Percentiles rank a stretch among this genome's conserved stretches.
phyloP scores from a whole-genome alignment of 1,140 invertebrate genomes.

The Sinella curviseta region DNA sequence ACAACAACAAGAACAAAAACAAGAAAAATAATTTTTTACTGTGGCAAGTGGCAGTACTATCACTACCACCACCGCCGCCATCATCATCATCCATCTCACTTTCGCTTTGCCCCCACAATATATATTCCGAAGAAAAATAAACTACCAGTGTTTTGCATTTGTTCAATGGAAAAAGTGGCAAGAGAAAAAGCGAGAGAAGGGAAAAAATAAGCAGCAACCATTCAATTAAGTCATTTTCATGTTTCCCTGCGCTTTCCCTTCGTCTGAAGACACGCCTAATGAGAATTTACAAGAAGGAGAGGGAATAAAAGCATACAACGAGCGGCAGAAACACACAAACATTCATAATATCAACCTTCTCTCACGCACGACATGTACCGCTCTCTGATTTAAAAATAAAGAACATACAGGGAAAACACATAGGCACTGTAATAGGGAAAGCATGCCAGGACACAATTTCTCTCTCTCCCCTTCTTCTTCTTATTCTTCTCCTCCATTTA shows the following conservation, averaged over 20 bases:
- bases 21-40: no score
- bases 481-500: not conserved
- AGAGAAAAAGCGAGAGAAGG: no score
- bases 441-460: not conserved
- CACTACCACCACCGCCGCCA: no score
- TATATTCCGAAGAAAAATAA: no score
- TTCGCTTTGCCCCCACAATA: no score
- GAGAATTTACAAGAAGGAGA: conserved; percentile 33
- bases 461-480: no score
- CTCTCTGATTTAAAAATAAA: not conserved
- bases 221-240: conserved; percentile 48
- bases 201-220: conserved; percentile 41
- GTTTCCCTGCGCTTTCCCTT: conserved; percentile 34
- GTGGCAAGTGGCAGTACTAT: no score
- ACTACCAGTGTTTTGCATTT: not conserved
- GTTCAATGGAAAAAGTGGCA: not conserved
- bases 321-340: no score
- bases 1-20: no score
- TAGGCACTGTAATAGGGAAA: no score
- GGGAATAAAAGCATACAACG: no score
- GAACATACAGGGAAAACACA: not conserved
- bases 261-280: conserved; percentile 49
- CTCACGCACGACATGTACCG: not conserved
- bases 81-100: no score
- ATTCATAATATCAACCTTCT: not conserved